phyloP scores from a whole-genome alignment of 2,113 vertebrate species.

The Tonatia bakeri region DNA sequence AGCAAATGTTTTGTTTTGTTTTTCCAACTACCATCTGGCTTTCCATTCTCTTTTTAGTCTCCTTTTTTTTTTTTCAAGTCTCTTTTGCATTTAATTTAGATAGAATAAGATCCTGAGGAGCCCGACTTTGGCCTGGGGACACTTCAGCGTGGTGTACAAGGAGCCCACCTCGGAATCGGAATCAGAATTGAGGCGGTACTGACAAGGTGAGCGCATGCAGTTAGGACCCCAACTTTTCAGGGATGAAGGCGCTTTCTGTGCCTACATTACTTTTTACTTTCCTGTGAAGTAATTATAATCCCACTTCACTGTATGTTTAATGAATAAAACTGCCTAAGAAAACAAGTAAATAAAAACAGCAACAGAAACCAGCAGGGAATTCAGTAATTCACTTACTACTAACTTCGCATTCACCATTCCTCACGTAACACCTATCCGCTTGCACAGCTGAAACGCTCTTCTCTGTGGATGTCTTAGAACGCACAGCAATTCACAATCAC shows the following conservation, averaged over 20 bases:
- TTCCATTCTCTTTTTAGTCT: neutral
- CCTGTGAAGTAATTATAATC: neutral
- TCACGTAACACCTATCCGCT: neutral
- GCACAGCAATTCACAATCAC: neutral
- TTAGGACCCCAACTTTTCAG: neutral
- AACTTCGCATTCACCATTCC: neutral
- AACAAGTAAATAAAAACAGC: neutral
- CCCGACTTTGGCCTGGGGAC: neutral
- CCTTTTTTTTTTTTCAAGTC: neutral
- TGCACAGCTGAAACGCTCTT: neutral
- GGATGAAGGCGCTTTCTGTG: neutral
- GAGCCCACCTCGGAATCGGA: neutral
- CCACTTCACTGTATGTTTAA: neutral
- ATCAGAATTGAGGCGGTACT: neutral
- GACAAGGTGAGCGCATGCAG: fast-evolving
- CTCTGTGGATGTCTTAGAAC: neutral
- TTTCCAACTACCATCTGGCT: neutral
- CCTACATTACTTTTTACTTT: neutral
- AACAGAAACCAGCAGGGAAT: neutral
- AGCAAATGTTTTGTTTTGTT: neutral
- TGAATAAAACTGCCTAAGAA: neutral
- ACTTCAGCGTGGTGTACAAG: neutral
- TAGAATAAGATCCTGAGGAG: neutral
- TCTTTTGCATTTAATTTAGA: neutral
- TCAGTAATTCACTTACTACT: neutral